Evolutionary conservation across 2,113 vertebrate genomes (phyloP).

Genomic region (Riparia riparia): DNA sequence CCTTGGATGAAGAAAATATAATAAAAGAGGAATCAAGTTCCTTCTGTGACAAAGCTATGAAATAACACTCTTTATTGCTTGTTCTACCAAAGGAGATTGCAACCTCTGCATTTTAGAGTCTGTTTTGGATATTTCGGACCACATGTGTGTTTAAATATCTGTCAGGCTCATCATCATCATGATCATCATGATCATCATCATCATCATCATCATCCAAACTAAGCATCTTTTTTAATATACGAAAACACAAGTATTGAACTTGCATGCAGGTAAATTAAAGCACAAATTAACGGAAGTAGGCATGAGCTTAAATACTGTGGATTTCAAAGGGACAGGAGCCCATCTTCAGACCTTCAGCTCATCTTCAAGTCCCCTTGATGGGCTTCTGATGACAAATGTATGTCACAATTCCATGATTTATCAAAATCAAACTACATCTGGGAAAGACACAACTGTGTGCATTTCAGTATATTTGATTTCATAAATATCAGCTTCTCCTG

Average conservation of each 20-base stretch:
- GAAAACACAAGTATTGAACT: background rate
- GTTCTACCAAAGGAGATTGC: background rate
- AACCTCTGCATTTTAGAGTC: background rate
- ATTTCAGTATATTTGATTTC: background rate
- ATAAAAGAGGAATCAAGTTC: background rate
- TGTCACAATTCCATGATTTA: background rate
- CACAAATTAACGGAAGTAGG: background rate
- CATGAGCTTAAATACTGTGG: background rate
- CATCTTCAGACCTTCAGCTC: background rate
- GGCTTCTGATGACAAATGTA: background rate
- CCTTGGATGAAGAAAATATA: slow-evolving; percentile 5
- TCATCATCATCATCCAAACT: too few species aligned
- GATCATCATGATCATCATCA: background rate
- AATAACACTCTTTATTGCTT: background rate
- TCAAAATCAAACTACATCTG: background rate
- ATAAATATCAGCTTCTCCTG: background rate
- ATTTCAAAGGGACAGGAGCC: background rate
- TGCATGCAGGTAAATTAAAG: background rate
- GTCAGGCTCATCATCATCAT: fast-evolving
- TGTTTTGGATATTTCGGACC: background rate
- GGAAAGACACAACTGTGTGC: background rate
- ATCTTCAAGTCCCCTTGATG: background rate
- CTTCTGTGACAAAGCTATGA: background rate
- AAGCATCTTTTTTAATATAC: background rate
- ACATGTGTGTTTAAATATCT: background rate